Conservation (phyloP, 2,888 invertebrate genomes). For the Octonoba sinensis region DNA sequence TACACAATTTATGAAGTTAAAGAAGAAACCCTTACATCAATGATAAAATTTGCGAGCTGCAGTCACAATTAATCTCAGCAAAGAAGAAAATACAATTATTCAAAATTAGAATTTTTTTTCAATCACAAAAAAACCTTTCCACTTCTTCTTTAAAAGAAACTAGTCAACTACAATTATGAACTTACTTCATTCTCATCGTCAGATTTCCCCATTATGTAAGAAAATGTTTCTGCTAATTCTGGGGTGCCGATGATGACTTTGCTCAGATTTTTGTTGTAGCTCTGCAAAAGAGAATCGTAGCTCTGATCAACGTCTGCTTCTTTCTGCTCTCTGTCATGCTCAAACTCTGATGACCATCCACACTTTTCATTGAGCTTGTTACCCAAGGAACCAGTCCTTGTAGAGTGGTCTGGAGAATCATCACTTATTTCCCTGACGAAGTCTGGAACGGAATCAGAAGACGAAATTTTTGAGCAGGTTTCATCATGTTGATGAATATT, state of each 20-base stretch:
- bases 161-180: slow-evolving; percentile 16
- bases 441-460: slow-evolving; percentile 60
- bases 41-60: not conserved
- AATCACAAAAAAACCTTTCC: not conserved
- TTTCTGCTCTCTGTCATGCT: slow-evolving; percentile 45
- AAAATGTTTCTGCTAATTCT: slow-evolving; percentile 55
- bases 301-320: slow-evolving; percentile 70
- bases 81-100: too few relatives aligned
- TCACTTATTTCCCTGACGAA: slow-evolving; percentile 48
- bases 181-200: slow-evolving; percentile 20
- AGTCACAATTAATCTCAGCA: too few relatives aligned
- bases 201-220: slow-evolving; percentile 34
- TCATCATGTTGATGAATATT: slow-evolving; percentile 21
- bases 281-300: slow-evolving; percentile 76
- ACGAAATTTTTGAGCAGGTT: slow-evolving; percentile 44
- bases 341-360: slow-evolving; percentile 68
- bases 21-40: too few relatives aligned
- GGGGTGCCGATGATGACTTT: slow-evolving; percentile 61
- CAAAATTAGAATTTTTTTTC: too few relatives aligned
- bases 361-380: slow-evolving; percentile 65
- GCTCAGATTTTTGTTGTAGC: slow-evolving; percentile 71
- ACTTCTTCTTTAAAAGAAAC: not conserved
- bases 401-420: slow-evolving; percentile 1
- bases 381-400: slow-evolving; percentile 55
- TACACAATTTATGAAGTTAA: too few relatives aligned